Percentiles rank a stretch among this genome's conserved stretches.
These are phyloP conservation scores for Hylaeus volcanicus DNA, from an alignment of 1,140 invertebrate genomes.

Conservation along the genomic window DNA sequence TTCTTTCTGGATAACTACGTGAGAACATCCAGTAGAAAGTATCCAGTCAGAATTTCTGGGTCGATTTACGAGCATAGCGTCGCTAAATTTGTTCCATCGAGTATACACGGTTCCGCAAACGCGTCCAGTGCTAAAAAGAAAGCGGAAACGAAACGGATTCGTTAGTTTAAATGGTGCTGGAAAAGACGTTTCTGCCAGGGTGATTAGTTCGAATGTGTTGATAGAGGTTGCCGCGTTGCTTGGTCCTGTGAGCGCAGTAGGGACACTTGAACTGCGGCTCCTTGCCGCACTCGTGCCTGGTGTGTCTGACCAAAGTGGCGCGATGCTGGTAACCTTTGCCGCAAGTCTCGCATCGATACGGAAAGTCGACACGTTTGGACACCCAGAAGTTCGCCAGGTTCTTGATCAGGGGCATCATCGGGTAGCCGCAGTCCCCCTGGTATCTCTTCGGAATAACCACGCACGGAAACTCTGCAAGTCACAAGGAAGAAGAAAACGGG, in stretches of 20 bases:
- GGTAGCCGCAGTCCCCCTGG: conserved; percentile 57
- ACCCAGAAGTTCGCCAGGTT: conserved; percentile 72
- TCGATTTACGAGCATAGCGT: too few species aligned
- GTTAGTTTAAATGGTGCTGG: conserved; percentile 61
- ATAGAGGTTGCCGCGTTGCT: conserved; percentile 81
- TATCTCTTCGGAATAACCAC: conserved; percentile 57
- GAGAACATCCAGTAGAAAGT: too few species aligned
- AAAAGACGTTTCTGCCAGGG: conserved; percentile 75
- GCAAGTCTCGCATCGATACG: conserved; percentile 81
- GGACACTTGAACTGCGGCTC: conserved; percentile 83
- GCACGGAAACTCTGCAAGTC: conserved; percentile 53
- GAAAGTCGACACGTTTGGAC: conserved; percentile 68
- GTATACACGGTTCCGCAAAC: too few species aligned
- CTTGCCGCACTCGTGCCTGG: conserved; percentile 82
- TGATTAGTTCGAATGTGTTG: conserved; percentile 80
- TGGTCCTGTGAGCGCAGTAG: conserved; percentile 80
- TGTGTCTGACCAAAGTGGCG: conserved; percentile 82
- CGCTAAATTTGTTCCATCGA: too few species aligned
- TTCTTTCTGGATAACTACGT: too few species aligned
- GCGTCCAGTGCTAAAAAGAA: too few species aligned
- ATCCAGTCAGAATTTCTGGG: too few species aligned
- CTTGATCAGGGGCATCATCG: conserved; percentile 69
- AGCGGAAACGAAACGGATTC: too few species aligned
- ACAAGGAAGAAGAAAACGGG: conserved; percentile 55
- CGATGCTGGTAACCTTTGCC: conserved; percentile 83